phyloP scores from a whole-genome alignment of 2,797 vertebrate genomes.

The Rhinophrynus dorsalis region DNA sequence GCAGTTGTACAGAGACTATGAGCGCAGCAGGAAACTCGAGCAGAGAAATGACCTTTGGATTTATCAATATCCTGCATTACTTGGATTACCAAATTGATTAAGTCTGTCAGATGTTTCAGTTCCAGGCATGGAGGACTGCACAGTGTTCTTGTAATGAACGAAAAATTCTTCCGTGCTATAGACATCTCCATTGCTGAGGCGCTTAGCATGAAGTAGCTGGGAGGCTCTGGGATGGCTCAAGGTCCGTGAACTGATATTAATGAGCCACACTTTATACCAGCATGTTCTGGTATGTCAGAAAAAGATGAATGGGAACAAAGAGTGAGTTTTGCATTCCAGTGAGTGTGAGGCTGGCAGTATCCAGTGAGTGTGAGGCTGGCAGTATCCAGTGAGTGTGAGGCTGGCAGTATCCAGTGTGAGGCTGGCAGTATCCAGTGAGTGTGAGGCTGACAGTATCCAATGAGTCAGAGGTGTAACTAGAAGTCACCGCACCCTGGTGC shows the following conservation, averaged over 20 bases:
- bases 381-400: no score
- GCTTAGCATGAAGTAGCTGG: neutral
- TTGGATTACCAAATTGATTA: constrained; percentile 40
- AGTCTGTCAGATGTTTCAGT: constrained; percentile 16
- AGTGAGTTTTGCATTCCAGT: constrained; percentile 16
- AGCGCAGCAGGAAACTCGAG: constrained; percentile 11
- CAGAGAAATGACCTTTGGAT: constrained; percentile 34
- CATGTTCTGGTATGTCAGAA: neutral
- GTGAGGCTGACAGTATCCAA: no score
- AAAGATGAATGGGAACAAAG: neutral
- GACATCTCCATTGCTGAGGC: neutral
- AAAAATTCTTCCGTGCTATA: neutral
- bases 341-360: no score
- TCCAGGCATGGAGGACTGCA: neutral
- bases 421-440: no score
- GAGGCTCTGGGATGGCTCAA: neutral
- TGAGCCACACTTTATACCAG: neutral
- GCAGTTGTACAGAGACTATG: neutral
- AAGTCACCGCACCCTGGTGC: no score
- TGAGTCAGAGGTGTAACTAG: no score
- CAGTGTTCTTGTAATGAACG: neutral
- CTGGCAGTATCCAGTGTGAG: no score
- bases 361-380: no score
- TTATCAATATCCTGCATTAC: constrained; percentile 41
- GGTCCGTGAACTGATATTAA: neutral